Evolutionary conservation across 1,140 invertebrate species (phyloP).

Genomic region (Sitobion miscanthi): DNA sequence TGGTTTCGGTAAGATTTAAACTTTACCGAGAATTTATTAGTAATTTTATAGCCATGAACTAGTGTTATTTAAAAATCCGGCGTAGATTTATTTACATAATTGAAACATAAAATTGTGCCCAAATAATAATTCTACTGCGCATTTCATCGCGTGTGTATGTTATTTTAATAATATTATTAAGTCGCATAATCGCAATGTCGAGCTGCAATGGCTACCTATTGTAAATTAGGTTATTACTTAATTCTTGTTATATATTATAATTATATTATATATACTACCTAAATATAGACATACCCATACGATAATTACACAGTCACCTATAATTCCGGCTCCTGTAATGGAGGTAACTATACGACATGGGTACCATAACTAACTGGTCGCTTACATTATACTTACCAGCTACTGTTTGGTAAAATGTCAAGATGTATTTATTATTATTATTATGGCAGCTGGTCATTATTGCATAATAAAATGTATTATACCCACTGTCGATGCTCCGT

Average conservation of each 20-base stretch:
- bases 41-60: neutral
- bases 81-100: constrained; percentile 15
- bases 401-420: neutral
- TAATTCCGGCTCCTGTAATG: neutral
- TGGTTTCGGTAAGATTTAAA: neutral
- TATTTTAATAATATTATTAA: neutral
- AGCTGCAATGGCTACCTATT: neutral
- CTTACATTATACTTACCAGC: neutral
- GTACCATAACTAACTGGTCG: neutral
- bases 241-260: neutral
- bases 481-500: too few relatives aligned
- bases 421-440: neutral
- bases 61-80: neutral
- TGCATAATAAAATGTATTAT: neutral
- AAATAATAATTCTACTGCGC: neutral
- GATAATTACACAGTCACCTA: neutral
- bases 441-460: neutral
- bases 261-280: neutral
- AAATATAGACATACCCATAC: neutral
- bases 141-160: neutral
- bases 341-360: neutral
- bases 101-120: neutral
- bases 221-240: constrained; percentile 9
- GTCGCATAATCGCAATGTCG: neutral
- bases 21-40: neutral